These are phyloP conservation scores for Phalacrocorax carbo DNA, from an alignment of 2,113 vertebrate genomes.

Conservation along the genomic window DNA sequence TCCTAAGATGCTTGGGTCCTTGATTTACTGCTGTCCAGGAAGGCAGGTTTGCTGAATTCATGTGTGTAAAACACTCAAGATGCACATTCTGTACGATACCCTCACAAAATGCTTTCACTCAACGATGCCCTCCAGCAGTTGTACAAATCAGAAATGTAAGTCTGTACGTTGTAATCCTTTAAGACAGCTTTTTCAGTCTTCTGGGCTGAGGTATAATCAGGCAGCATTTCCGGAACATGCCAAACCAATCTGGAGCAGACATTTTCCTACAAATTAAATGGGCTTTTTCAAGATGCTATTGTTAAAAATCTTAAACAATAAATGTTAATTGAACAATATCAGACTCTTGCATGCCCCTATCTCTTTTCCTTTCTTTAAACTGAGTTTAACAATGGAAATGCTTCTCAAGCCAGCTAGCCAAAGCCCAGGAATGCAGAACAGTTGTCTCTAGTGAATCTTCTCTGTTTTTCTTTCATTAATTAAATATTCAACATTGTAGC, in stretches of 20 bases:
- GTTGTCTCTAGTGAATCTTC: constrained; percentile 35
- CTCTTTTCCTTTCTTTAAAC: constrained; percentile 10
- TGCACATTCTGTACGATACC: background rate
- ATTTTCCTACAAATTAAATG: background rate
- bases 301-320: constrained; percentile 5
- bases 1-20: background rate
- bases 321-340: constrained; percentile 26
- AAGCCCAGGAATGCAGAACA: background rate
- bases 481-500: constrained; percentile 50
- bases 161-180: background rate
- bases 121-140: background rate
- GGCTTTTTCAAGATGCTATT: background rate
- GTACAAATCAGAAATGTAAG: background rate
- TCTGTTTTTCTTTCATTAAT: constrained; percentile 58
- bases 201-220: background rate
- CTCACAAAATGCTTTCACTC: constrained; percentile 30
- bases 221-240: background rate
- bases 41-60: background rate
- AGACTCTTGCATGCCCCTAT: background rate
- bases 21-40: constrained; percentile 25
- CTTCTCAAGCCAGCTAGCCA: constrained; percentile 17
- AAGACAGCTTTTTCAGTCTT: background rate
- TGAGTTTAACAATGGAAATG: background rate
- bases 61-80: background rate
- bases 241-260: background rate